Conservation (phyloP, 2,797 vertebrate genomes). For the Morelia viridis region DNA sequence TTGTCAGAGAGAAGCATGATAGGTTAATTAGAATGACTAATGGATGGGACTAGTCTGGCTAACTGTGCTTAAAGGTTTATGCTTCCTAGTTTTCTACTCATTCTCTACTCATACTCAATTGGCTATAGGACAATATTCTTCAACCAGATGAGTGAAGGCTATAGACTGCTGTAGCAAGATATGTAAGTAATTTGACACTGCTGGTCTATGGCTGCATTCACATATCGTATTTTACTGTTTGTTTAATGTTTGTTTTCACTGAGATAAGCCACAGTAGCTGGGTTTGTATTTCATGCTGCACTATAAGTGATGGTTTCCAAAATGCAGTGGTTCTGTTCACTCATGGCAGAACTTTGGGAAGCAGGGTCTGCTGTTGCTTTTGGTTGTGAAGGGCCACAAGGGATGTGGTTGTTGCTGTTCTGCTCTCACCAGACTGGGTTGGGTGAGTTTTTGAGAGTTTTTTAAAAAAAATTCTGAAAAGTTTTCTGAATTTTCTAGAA, state of each 20-base stretch:
- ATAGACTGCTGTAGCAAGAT: neutral
- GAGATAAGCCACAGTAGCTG: neutral
- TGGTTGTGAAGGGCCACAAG: neutral
- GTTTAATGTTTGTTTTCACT: neutral
- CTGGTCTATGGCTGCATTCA: neutral
- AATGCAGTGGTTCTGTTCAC: neutral
- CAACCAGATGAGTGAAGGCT: neutral
- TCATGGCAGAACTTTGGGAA: neutral
- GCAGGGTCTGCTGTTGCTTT: neutral
- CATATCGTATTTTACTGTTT: neutral
- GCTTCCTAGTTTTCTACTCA: neutral
- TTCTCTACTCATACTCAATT: neutral
- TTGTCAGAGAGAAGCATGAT: neutral
- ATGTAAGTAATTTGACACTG: neutral
- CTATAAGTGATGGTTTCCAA: neutral
- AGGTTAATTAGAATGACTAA: conserved; percentile 20
- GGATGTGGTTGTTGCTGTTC: neutral
- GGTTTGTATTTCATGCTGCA: neutral
- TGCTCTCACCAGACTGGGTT: neutral
- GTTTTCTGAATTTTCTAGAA: neutral
- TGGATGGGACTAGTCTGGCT: neutral
- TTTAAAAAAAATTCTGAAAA: neutral
- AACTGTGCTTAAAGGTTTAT: neutral
- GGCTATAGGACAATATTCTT: neutral
- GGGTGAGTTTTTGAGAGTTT: neutral